Percentiles rank a stretch among this genome's conserved stretches.
phyloP scores from a whole-genome alignment of 2,113 vertebrate genomes.

The Ictalurus punctatus region DNA sequence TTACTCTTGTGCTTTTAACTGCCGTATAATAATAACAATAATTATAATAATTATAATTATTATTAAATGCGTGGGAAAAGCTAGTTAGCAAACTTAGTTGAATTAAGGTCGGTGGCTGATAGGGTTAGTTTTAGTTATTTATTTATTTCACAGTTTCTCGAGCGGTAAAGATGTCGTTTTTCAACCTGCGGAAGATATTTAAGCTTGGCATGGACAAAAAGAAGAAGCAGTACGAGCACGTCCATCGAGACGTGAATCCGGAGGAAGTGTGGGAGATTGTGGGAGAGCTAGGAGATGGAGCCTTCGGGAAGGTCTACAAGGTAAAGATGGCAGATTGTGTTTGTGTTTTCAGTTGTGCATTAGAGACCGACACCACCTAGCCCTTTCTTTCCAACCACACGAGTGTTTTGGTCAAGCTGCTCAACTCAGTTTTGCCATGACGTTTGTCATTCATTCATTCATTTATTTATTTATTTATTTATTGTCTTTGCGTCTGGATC shows the following conservation, averaged over 20 bases:
- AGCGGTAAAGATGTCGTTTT: constrained; percentile 87
- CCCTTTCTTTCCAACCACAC: neutral
- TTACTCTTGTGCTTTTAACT: neutral
- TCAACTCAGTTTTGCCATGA: neutral
- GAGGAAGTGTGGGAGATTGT: constrained; percentile 97
- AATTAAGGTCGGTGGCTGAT: constrained; percentile 54
- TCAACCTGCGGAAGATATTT: constrained; percentile 99
- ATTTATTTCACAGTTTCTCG: neutral
- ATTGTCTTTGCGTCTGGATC: neutral
- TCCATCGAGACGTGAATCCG: constrained; percentile 92
- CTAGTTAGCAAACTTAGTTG: constrained; percentile 52
- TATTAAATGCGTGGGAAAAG: neutral
- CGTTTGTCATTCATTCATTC: neutral
- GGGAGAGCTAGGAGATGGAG: constrained; percentile 95
- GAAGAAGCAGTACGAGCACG: constrained; percentile 98
- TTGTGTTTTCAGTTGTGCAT: neutral
- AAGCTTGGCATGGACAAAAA: constrained; percentile 94
- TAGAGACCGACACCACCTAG: neutral
- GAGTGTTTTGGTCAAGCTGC: neutral
- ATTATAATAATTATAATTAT: neutral
- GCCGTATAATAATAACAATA: neutral
- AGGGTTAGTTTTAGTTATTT: neutral
- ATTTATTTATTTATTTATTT: no score
- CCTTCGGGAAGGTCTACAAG: constrained; percentile 99
- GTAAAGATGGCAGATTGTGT: constrained; percentile 69